Evolutionary conservation across 2,888 invertebrate genomes (phyloP), one percentile per base, ranked within the genome.

Genomic region (Microdon myrmicae): DNA sequence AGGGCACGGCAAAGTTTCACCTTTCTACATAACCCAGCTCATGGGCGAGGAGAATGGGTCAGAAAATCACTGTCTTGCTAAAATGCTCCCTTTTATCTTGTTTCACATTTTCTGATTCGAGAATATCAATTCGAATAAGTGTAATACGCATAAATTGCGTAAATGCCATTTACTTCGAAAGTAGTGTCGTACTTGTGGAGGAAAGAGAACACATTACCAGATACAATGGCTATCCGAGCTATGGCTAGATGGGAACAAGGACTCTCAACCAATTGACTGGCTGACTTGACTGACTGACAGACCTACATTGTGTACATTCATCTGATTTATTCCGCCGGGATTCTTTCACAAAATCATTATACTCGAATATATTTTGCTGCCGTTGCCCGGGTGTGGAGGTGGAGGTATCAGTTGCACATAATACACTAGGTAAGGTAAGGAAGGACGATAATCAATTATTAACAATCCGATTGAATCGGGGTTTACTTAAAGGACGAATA

Each of bases 101-200:
- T 8, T 9, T 13, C n/a, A 9, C 7, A 10, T 22, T 26, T 8
- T 10, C 37, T 17, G 9, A 29, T 22, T 3, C 47, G 39, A 49
- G 51, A 47, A 66, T 66, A 59, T 66, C 59, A 66, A 59, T 66
- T 66, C 53, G 59, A 59, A 66, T 66, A 59, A 53, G 43, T 56
- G 59, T 59, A 66, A 66, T 54, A 26, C 53, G 48, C 59, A 59
- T 59, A 59, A 59, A 66, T 66, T 59, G 54, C 54, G 54, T 54
- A 59, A 66, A 59, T 59, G 54, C 34, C 66, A 59, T 66, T 66
- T 66, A 59, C 48, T 53, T 54, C 59, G 59, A n/a, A n/a, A n/a
- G n/a, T n/a, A n/a, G n/a, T n/a, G n/a, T n/a, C n/a, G n/a, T n/a
- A n/a, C n/a, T n/a, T n/a, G n/a, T n/a, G n/a, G n/a, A n/a, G n/a